Evolutionary conservation across 30 jellyfish, hydroid and myxozoan species (phyloP).

Genomic region (Aurelia sp.): DNA sequence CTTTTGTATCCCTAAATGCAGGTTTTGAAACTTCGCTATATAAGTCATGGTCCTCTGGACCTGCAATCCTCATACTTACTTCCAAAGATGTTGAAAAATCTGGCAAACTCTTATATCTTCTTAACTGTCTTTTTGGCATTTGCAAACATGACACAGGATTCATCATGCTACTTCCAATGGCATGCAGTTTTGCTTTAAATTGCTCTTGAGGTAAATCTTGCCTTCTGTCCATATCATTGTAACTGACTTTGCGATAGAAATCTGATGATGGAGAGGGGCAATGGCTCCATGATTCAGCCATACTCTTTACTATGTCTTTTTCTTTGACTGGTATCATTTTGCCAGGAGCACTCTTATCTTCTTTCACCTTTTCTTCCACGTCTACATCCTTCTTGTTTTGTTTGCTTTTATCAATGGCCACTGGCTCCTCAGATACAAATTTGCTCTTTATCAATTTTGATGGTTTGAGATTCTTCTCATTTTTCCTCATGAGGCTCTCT

Average conservation of each 20-base stretch:
- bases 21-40: neutral
- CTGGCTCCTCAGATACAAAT: neutral
- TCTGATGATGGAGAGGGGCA: constrained; percentile 84
- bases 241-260: constrained; percentile 64
- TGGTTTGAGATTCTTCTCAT: neutral
- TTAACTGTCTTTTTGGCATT: neutral
- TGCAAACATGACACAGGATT: constrained; percentile 30
- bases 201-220: constrained; percentile 84
- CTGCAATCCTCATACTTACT: constrained; percentile 39
- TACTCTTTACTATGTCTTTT: neutral
- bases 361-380: neutral
- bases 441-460: neutral
- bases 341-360: neutral
- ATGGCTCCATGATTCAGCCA: constrained; percentile 72
- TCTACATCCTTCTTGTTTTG: neutral
- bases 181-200: constrained; percentile 74
- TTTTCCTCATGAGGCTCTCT: too few species aligned
- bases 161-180: constrained; percentile 18
- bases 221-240: constrained; percentile 69
- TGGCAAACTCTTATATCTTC: constrained; percentile 1
- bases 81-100: constrained; percentile 52
- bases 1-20: neutral
- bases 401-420: neutral
- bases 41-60: neutral
- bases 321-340: neutral